These are phyloP conservation scores for Passer montanus DNA, from an alignment of 2,113 vertebrate species.

Conservation along the genomic window DNA sequence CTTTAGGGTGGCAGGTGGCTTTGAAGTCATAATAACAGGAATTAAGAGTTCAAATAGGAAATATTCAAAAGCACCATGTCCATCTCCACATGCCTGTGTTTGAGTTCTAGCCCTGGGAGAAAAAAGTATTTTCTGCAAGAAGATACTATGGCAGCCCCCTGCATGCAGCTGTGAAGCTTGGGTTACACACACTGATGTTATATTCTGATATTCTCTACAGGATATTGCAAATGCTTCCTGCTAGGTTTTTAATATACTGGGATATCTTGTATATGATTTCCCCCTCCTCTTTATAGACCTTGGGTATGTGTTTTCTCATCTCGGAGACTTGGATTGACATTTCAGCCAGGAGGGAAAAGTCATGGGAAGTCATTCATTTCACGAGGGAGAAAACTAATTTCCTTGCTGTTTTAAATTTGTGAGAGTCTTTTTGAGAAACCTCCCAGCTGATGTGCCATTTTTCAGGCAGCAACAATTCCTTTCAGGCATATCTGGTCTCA, in stretches of 20 bases:
- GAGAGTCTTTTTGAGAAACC: not conserved
- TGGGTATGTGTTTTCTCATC: not conserved
- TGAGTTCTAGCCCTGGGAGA: not conserved
- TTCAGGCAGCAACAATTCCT: not conserved
- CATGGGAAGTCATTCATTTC: not conserved
- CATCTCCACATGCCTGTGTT: not conserved
- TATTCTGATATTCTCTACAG: slow-evolving; percentile 51
- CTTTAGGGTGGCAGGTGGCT: not conserved
- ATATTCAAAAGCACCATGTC: not conserved
- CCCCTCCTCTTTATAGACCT: not conserved
- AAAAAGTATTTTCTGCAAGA: not conserved
- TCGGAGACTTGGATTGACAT: not conserved
- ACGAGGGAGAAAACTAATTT: slow-evolving; percentile 7
- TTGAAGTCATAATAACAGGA: slow-evolving; percentile 29
- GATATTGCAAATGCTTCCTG: slow-evolving; percentile 66
- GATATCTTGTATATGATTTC: not conserved
- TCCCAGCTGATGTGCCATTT: not conserved
- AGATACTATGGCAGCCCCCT: not conserved
- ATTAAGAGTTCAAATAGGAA: slow-evolving; percentile 32
- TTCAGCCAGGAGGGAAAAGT: slow-evolving; percentile 34
- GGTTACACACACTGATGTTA: not conserved
- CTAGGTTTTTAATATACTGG: slow-evolving; percentile 59
- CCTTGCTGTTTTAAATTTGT: not conserved
- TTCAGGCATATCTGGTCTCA: not conserved
- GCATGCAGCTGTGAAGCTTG: not conserved